Percentiles rank a stretch among this genome's conserved stretches.
Evolutionary conservation across 2,113 vertebrate species (phyloP).

Genomic region (Petromus typicus): DNA sequence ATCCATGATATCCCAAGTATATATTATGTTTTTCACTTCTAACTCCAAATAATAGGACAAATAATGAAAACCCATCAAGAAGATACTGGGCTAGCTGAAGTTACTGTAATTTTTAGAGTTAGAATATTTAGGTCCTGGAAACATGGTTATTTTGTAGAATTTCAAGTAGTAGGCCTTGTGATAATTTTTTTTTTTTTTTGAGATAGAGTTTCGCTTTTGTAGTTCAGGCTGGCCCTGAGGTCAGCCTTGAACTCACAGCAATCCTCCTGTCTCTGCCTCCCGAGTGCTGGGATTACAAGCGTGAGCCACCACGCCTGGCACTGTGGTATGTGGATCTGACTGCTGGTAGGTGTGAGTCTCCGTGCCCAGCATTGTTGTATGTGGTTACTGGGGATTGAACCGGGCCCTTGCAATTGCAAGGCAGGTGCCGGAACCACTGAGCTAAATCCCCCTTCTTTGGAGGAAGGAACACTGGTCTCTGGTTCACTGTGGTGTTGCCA

Average conservation of each 20-base stretch:
- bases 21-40: neutral
- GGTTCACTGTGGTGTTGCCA: neutral
- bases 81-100: neutral
- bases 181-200: neutral
- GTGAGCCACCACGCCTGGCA: no score
- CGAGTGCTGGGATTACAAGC: no score
- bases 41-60: neutral
- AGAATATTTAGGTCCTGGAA: neutral
- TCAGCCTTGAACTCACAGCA: no score
- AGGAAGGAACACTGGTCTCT: neutral
- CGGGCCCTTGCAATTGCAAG: no score
- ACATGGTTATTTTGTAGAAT: neutral
- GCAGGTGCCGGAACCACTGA: no score
- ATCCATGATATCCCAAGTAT: neutral
- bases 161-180: neutral
- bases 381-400: no score
- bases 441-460: neutral
- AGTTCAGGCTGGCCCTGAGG: no score
- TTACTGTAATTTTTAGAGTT: neutral
- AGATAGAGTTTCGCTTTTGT: no score
- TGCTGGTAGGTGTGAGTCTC: no score
- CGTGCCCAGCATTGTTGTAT: no score
- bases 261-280: no score
- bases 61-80: neutral
- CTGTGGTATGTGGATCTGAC: no score